Conservation (phyloP, 2,113 vertebrate genomes). For the Scalopus aquaticus region DNA sequence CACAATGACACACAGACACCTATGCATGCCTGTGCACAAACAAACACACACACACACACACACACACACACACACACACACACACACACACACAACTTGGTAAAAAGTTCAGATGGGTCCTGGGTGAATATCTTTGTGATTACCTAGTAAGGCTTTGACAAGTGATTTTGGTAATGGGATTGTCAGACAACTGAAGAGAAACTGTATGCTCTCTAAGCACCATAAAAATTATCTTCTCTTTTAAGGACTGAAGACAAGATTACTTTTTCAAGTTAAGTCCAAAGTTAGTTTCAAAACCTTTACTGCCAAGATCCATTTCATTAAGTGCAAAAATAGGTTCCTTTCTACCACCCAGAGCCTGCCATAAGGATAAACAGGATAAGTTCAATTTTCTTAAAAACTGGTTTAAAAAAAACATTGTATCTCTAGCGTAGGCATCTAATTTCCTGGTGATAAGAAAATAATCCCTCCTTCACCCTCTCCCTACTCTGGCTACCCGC, state of each 20-base stretch:
- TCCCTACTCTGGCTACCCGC: background rate
- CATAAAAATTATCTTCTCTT: slow-evolving; percentile 40
- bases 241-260: slow-evolving; percentile 60
- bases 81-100: background rate
- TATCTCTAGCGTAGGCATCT: slow-evolving; percentile 49
- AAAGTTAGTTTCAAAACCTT: slow-evolving; percentile 60
- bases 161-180: slow-evolving; percentile 30
- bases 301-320: slow-evolving; percentile 65
- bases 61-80: no score
- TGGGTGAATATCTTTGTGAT: background rate
- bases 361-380: slow-evolving; percentile 40
- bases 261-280: slow-evolving; percentile 68
- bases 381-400: slow-evolving; percentile 67
- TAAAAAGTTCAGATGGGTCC: background rate
- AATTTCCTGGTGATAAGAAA: slow-evolving; percentile 66
- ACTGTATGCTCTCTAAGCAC: background rate
- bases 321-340: slow-evolving; percentile 66
- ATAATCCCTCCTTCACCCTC: slow-evolving; percentile 15
- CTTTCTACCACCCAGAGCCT: slow-evolving; percentile 27
- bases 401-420: slow-evolving; percentile 8
- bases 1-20: background rate
- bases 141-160: slow-evolving; percentile 10
- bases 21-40: no score
- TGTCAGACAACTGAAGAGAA: background rate
- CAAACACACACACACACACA: rapidly evolving